Evolutionary conservation across 2,113 vertebrate genomes (phyloP).

Genomic region (Lampris megalopsis): DNA sequence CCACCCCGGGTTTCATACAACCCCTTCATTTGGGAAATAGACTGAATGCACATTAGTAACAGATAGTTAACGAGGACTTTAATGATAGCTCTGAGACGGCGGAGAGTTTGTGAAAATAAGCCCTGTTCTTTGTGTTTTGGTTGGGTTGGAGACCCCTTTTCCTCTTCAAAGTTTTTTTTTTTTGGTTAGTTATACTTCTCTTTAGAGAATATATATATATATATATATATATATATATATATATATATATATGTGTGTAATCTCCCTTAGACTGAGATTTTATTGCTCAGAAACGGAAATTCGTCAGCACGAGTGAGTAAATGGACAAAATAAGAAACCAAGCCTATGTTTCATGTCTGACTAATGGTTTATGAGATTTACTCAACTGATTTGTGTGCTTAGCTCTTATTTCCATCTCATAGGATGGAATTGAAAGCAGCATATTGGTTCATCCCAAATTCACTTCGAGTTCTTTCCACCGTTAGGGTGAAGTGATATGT

Average conservation of each 20-base stretch:
- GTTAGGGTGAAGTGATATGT: not conserved
- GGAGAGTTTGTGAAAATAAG: slow-evolving; percentile 18
- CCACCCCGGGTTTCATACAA: slow-evolving; percentile 40
- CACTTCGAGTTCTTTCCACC: not conserved
- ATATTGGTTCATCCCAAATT: not conserved
- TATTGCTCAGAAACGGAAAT: no score
- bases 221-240: not conserved
- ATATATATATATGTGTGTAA: slow-evolving; percentile 26
- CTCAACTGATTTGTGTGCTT: slow-evolving; percentile 5
- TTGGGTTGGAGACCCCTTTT: slow-evolving; percentile 46
- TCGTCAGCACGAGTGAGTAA: no score
- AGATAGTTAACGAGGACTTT: slow-evolving; percentile 39
- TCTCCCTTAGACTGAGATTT: slow-evolving; percentile 31
- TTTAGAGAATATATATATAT: not conserved
- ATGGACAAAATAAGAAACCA: slow-evolving; percentile 34
- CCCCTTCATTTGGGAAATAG: slow-evolving; percentile 66
- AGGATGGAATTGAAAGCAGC: not conserved
- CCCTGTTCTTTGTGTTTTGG: slow-evolving; percentile 45
- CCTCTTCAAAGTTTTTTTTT: slow-evolving; percentile 30
- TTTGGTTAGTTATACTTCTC: slow-evolving; percentile 30
- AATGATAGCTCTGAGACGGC: slow-evolving; percentile 48
- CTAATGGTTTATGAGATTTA: slow-evolving; percentile 12
- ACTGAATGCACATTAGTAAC: slow-evolving; percentile 53
- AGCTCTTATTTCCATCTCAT: slow-evolving; percentile 1
- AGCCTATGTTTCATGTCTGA: slow-evolving; percentile 22